Conservation (phyloP, 2,888 invertebrate species). For the Xestobium rufovillosum region DNA sequence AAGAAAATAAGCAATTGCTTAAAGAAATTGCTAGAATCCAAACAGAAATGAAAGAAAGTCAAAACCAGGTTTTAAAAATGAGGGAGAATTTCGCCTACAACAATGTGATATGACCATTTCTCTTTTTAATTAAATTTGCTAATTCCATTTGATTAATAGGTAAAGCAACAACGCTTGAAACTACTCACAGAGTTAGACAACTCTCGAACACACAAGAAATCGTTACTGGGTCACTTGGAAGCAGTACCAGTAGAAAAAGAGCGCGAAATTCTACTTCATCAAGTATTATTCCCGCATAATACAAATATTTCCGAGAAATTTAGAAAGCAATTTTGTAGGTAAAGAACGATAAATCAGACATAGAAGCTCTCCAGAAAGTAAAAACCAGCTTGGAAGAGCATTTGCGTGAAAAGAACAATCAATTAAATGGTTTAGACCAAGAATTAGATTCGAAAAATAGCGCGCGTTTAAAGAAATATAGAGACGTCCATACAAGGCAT, state of each 20-base stretch:
- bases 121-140: background rate
- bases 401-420: constrained; percentile 21
- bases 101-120: constrained; percentile 1
- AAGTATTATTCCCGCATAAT: too few relatives aligned
- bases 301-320: background rate
- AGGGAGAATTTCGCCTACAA: background rate
- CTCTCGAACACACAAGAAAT: background rate
- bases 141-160: background rate
- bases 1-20: background rate
- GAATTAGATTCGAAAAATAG: constrained; percentile 29
- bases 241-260: background rate
- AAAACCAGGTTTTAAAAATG: background rate
- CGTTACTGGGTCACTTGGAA: background rate
- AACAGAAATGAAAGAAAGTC: background rate
- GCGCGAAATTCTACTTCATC: background rate
- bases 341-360: constrained; percentile 29
- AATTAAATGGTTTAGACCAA: constrained; percentile 23
- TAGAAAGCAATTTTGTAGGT: constrained; percentile 20
- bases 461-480: constrained; percentile 28
- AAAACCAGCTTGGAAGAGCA: constrained; percentile 25
- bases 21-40: background rate
- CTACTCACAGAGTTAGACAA: background rate
- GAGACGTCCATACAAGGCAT: constrained; percentile 27
- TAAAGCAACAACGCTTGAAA: background rate
- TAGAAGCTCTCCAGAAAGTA: constrained; percentile 27